Base-by-base conservation (phyloP, 1,140 invertebrate species). In the Hermetia illucens region DNA sequence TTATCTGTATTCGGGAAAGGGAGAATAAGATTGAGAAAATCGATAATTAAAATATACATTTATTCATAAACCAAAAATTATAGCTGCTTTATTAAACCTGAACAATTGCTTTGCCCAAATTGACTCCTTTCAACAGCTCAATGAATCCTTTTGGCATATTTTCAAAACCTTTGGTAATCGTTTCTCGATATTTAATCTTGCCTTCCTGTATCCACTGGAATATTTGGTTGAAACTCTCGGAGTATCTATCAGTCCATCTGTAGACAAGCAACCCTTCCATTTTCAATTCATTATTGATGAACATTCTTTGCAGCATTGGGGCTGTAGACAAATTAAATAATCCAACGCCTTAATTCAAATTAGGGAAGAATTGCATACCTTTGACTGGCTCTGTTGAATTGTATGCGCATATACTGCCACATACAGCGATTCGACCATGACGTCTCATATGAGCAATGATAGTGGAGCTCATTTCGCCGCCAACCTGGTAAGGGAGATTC, bases 61-160 rank as follows among this genome's bases (percentile, higher is more conserved):
- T n/a, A n/a, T n/a, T n/a, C n/a, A n/a, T n/a, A n/a, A n/a, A n/a
- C n/a, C n/a, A n/a, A n/a, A n/a, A n/a, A n/a, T n/a, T n/a, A n/a
- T n/a, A n/a, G n/a, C n/a, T n/a, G n/a, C n/a, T n/a, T n/a, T n/a
- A n/a, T 55, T 49, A 61, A 12, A 58, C 62, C 59, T 70, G 66
- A 6, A 79, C 68, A 37, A 79, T 49, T 27, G 71, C 68, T 63
- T 81, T 80, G 19, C 77, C 78, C 15, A 52, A 63, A 55, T 76
- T 79, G 36, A 65, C 62, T 17, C 78, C 76, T 21, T 53, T 53
- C 20, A 81, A 57, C 51, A 79, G 65, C 15, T 66, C 68, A 30
- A 70, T 56, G 45, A 80, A 79, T 6, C 75, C 76, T 13, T 70
- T 49, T 18, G 65, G 68, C 56, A 75, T 72, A 38, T 72, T 72